A percentile compares a stretch with the other conserved stretches of the same genome.
Evolutionary conservation across 2,888 invertebrate genomes (phyloP).

Genomic region (Cheiracanthium punctorium): DNA sequence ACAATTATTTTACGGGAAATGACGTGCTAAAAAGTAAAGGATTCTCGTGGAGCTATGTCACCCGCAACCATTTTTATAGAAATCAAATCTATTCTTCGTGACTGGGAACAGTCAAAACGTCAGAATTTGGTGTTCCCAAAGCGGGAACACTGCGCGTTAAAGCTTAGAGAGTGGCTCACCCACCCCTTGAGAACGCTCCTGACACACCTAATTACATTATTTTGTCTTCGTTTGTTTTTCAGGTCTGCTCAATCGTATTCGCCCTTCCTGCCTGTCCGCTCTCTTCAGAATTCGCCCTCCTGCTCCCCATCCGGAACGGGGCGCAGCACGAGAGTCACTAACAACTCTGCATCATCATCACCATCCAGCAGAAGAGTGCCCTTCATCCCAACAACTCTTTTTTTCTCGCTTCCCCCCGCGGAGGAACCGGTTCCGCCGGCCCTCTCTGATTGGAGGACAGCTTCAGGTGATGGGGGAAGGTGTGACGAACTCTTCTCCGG

Average conservation of each 20-base stretch:
- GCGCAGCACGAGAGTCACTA: no score
- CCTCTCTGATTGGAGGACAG: slow-evolving; percentile 45
- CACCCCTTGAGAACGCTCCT: no score
- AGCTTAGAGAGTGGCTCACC: no score
- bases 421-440: slow-evolving; percentile 42
- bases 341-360: slow-evolving; percentile 15
- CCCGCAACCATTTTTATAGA: no score
- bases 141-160: no score
- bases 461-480: slow-evolving; percentile 67
- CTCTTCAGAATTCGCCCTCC: not conserved
- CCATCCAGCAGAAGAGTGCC: slow-evolving; percentile 31
- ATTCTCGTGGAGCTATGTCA: no score
- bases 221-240: not conserved
- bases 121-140: no score
- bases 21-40: no score
- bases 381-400: slow-evolving; percentile 44
- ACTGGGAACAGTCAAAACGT: no score
- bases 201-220: no score
- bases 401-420: slow-evolving; percentile 28
- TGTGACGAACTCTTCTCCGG: slow-evolving; percentile 68
- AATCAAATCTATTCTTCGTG: no score
- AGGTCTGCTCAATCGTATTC: not conserved
- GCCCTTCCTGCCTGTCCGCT: not conserved
- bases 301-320: not conserved
- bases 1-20: no score